Evolutionary conservation across 2,113 vertebrate species (phyloP), one percentile per base, ranked within the genome.

Genomic region (Electrona antarctica): DNA sequence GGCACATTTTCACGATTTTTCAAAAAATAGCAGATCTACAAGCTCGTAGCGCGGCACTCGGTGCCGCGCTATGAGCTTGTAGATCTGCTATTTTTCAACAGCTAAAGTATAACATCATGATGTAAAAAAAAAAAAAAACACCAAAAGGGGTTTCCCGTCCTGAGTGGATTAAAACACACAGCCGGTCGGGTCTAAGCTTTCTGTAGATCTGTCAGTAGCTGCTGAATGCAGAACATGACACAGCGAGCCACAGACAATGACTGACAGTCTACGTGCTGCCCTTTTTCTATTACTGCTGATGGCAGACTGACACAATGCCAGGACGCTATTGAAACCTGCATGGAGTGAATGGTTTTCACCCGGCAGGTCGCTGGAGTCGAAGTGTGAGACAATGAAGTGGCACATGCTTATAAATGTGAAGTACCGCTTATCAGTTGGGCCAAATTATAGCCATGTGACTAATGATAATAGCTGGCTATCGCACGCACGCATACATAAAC

Each of bases 221-320:
- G 79, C 76, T 88, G 86, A 88, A 86, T 84, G 65, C 67, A 78
- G 74, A 82, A 64, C 72, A 73, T 79, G 81, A 81, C 79, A 78
- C 78, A 69, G 84, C 74, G 21, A 21, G 77, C 83, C 76, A 84
- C 85, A 86, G 87, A 85, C 71, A 60, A 41, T 11, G 64, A 63
- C 50, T 5, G 73, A 60, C 71, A 47, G 68, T 60, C 80, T 69
- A 62, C 59, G 77, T 65, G 81, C 71, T 69, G 71, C 82, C 78
- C 21, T 21, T 21, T 65, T 69, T 78, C 79, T 62, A 73, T 80
- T 87, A 81, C 80, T 87, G 90, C 90, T 90, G 90, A 86, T 88
- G 78, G 73, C 70, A 84, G 83, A 74, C n/a, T 60, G 81, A 86
- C 82, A 86, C 88, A 88, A 85, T 85, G 84, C 79, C 74, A 8